Evolutionary conservation across 2,113 vertebrate species (phyloP), one percentile per base, ranked within the genome.

Genomic region (Motacilla tschutschensis): DNA sequence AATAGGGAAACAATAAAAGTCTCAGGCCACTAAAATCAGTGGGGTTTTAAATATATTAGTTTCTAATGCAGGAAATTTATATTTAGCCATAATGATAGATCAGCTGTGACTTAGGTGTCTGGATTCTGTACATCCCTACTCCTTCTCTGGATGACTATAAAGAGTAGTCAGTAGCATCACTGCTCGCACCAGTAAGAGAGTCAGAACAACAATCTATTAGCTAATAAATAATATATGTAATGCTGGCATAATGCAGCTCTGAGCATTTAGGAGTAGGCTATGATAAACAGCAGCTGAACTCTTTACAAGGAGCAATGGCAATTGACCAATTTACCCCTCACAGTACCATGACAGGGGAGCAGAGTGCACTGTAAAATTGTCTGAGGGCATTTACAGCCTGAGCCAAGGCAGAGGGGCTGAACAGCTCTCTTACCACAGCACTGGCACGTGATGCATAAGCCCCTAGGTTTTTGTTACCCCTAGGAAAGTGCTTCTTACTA

Each of bases 181-280:
- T 64, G 48, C 55, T 93, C 79, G 81, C 78, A 75, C 50, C 59
- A 87, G 57, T 64, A 62, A 51, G 71, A 51, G 40, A 91, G 48
- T 83, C 46, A 90, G 88, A 89, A 88, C 67, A 86, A 46, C 54
- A 83, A 17, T 64, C 77, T 95, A 87, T 91, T 77, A 86, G 55
- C 73, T 79, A 83, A 91, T 88, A 91, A 87, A 91, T 92, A 87
- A 91, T 93, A 79, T 63, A 83, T 88, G 62, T 86, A 82, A 71
- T 5, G 3, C 50, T 88, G 71, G 60, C 46, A 38, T 92, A 81
- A 87, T 81, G 76, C 79, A 79, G 64, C 29, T 79, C 41, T 38
- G n/a, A 83, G 67, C 71, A 48, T 89, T 79, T 71, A 88, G 71
- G 69, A 89, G 41, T 24, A 51, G 67, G 74, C 58, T 75, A 44